These are phyloP conservation scores for Euphysa ruthae DNA, from an alignment of 30 jellyfish, hydroid and myxozoan genomes.

Conservation along the genomic window DNA sequence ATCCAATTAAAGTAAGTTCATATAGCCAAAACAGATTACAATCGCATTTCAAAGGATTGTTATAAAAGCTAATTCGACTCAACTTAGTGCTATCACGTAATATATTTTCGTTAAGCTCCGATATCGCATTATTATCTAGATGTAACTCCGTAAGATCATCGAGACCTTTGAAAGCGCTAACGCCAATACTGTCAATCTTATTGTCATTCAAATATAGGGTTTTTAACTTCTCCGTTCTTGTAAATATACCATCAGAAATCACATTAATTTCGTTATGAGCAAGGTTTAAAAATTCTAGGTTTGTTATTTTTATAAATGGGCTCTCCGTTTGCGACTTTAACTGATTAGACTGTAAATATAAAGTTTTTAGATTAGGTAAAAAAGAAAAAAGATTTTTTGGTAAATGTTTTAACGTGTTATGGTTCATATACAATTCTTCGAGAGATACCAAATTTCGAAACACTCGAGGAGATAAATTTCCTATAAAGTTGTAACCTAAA, in stretches of 20 bases:
- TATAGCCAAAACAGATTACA: conserved; percentile 79
- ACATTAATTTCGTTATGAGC: conserved; percentile 42
- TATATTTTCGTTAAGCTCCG: conserved; percentile 33
- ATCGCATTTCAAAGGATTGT: conserved; percentile 66
- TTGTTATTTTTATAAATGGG: conserved; percentile 9
- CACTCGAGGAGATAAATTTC: conserved; percentile 30
- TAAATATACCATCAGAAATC: conserved; percentile 37
- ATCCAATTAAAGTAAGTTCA: neutral
- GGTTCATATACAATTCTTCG: conserved; percentile 64
- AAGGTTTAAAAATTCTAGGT: conserved; percentile 48
- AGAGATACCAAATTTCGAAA: conserved; percentile 51
- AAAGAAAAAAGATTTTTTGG: conserved; percentile 42
- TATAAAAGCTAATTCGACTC: conserved; percentile 41
- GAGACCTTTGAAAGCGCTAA: conserved; percentile 34
- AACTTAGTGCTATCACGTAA: conserved; percentile 21
- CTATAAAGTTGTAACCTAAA: conserved; percentile 55
- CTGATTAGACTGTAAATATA: conserved; percentile 52
- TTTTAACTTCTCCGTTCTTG: conserved; percentile 21
- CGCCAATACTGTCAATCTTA: conserved; percentile 42
- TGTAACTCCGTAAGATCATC: conserved; percentile 45
- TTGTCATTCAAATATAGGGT: conserved; percentile 50
- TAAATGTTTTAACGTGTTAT: conserved; percentile 34
- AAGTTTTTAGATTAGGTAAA: conserved; percentile 25
- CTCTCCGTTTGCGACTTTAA: conserved; percentile 12
- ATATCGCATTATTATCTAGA: conserved; percentile 58